These are phyloP conservation scores for Polydrusus pterygomalis DNA, from an alignment of 2,888 invertebrate species.

Conservation along the genomic window DNA sequence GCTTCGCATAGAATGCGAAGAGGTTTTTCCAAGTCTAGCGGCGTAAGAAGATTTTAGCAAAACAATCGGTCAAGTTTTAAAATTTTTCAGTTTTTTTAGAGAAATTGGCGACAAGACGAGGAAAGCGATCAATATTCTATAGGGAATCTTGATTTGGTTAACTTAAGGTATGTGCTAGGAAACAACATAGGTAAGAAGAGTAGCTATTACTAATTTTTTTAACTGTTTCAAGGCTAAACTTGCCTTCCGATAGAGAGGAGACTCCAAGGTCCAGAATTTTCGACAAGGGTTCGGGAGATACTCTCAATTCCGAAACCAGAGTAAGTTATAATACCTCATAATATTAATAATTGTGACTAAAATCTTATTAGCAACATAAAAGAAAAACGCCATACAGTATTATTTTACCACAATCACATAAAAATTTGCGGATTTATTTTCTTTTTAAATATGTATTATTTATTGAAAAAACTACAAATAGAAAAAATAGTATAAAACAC, in stretches of 20 bases:
- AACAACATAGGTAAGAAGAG: background rate
- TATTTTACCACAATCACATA: too few species aligned
- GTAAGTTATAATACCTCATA: constrained; percentile 19
- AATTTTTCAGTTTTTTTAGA: constrained; percentile 33
- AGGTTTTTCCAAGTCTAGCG: constrained; percentile 62
- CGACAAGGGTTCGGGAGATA: constrained; percentile 59
- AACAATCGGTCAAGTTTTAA: constrained; percentile 22
- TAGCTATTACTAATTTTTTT: background rate
- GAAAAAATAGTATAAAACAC: too few species aligned
- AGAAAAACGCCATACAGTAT: too few species aligned
- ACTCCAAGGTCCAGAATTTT: constrained; percentile 44
- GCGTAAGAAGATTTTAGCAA: constrained; percentile 57
- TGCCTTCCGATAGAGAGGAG: constrained; percentile 53
- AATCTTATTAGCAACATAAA: background rate
- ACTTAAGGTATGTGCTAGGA: constrained; percentile 66
- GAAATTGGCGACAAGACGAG: constrained; percentile 50
- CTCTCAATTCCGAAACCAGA: constrained; percentile 41
- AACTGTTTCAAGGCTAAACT: constrained; percentile 53
- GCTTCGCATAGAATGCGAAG: constrained; percentile 67
- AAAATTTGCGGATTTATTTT: too few species aligned
- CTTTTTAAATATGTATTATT: too few species aligned
- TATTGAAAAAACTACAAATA: too few species aligned
- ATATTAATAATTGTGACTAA: background rate
- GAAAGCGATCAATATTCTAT: constrained; percentile 66
- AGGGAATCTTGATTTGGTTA: constrained; percentile 68